Evolutionary conservation across 53 echinoderm and acorn worm genomes (phyloP).

Genomic region (Temnopleurus reevesii): DNA sequence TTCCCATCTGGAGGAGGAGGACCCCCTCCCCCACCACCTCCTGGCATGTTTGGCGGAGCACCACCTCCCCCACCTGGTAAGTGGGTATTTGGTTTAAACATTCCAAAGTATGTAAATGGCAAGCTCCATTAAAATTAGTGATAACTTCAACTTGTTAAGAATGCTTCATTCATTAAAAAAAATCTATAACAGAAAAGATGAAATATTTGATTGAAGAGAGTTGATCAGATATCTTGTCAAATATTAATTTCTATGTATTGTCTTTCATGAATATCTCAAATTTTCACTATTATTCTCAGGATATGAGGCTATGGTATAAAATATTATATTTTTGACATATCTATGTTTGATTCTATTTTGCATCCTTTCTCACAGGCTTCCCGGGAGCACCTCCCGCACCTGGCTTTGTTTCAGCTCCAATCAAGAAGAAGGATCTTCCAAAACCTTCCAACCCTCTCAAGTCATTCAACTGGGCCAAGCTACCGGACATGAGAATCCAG

Average conservation of each 20-base stretch:
- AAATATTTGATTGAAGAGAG: too few relatives aligned
- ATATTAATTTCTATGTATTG: not conserved
- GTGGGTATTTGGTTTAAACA: too few relatives aligned
- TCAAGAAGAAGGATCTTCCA: slow-evolving; percentile 79
- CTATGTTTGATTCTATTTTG: not conserved
- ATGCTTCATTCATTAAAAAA: too few relatives aligned
- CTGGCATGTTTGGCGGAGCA: slow-evolving; percentile 60
- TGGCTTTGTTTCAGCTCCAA: slow-evolving; percentile 40
- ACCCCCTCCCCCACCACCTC: slow-evolving; percentile 87
- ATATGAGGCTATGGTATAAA: too few relatives aligned
- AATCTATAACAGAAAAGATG: too few relatives aligned
- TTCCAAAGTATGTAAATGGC: not conserved
- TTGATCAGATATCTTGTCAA: too few relatives aligned
- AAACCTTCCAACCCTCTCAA: slow-evolving; percentile 99
- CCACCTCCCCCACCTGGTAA: slow-evolving; percentile 90
- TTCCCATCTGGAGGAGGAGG: slow-evolving; percentile 68
- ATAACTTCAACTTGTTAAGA: too few relatives aligned
- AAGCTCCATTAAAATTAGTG: not conserved
- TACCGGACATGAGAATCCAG: slow-evolving; percentile 75
- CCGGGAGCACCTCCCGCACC: slow-evolving; percentile 18
- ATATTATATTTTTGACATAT: not conserved
- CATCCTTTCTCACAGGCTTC: not conserved
- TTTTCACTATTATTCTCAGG: not conserved
- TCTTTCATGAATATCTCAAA: not conserved
- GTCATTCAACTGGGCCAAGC: slow-evolving; percentile 98